Percentiles rank a stretch among this genome's conserved stretches.
Evolutionary conservation across 2,113 vertebrate species (phyloP).

Genomic region (Heterochromis multidens): DNA sequence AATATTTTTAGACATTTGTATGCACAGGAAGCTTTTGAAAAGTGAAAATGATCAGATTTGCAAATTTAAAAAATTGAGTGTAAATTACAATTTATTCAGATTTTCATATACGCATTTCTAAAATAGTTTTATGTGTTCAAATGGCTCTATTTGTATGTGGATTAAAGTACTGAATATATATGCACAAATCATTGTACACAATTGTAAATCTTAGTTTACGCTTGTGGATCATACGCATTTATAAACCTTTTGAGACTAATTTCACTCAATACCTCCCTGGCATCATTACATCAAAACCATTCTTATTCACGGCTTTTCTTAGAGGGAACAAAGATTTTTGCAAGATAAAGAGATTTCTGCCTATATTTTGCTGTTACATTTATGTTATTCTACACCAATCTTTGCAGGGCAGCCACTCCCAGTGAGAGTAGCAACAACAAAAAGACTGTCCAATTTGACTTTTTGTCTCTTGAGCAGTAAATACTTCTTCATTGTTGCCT

Average conservation of each 20-base stretch:
- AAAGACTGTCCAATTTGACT: too few species aligned
- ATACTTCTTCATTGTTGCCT: too few species aligned
- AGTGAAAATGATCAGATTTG: neutral
- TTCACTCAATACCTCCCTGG: neutral
- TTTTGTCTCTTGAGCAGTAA: too few species aligned
- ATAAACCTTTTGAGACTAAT: neutral
- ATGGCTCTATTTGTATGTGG: neutral
- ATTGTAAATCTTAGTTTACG: neutral
- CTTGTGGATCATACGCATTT: rapidly evolving
- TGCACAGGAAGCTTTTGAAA: neutral
- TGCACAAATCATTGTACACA: neutral
- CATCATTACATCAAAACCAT: neutral
- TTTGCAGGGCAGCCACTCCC: neutral
- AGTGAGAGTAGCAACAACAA: neutral
- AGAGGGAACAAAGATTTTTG: too few species aligned
- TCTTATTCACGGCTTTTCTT: neutral
- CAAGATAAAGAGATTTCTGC: too few species aligned
- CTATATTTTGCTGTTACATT: too few species aligned
- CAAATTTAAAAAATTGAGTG: neutral
- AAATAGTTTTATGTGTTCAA: neutral
- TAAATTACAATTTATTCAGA: too few species aligned
- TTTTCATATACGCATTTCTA: too few species aligned
- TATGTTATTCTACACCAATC: neutral
- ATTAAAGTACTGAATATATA: neutral
- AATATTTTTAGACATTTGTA: neutral